Conservation (phyloP, 2,113 vertebrate species). For the Apodemus sylvaticus region DNA sequence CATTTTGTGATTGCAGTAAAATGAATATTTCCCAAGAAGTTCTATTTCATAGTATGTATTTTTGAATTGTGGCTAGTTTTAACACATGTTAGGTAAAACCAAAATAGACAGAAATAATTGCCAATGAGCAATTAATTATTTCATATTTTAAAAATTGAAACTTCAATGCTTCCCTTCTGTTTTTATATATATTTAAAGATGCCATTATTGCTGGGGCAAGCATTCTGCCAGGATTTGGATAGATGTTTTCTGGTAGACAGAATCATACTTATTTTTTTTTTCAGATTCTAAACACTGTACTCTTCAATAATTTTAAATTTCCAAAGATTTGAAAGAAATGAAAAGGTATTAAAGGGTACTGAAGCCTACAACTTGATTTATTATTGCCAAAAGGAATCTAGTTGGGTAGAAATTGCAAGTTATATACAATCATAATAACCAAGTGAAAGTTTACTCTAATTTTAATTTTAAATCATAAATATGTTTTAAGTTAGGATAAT, state of each 20-base stretch:
- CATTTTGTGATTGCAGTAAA: not conserved
- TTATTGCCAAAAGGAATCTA: not conserved
- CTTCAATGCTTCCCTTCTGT: not conserved
- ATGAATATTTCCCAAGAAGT: not conserved
- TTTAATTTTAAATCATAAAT: not conserved
- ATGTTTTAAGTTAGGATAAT: not conserved
- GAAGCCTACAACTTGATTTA: not conserved
- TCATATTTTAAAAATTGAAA: not conserved
- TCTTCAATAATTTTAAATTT: not conserved
- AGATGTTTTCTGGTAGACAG: not conserved
- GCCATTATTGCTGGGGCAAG: not conserved
- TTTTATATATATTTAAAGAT: not conserved
- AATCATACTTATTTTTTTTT: not conserved
- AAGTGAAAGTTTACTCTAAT: not conserved
- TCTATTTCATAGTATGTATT: not conserved
- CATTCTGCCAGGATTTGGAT: not conserved
- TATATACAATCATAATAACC: not conserved
- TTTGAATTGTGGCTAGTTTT: not conserved
- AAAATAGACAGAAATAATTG: not conserved
- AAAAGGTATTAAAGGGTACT: not conserved
- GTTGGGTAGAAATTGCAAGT: not conserved
- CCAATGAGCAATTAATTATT: not conserved
- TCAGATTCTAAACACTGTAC: not conserved
- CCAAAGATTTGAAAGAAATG: fast-evolving
- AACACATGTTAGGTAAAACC: not conserved